Percentiles rank a stretch among this genome's conserved stretches.
Conservation (phyloP, 2,113 vertebrate species). For the Cyrtonyx montezumae region DNA sequence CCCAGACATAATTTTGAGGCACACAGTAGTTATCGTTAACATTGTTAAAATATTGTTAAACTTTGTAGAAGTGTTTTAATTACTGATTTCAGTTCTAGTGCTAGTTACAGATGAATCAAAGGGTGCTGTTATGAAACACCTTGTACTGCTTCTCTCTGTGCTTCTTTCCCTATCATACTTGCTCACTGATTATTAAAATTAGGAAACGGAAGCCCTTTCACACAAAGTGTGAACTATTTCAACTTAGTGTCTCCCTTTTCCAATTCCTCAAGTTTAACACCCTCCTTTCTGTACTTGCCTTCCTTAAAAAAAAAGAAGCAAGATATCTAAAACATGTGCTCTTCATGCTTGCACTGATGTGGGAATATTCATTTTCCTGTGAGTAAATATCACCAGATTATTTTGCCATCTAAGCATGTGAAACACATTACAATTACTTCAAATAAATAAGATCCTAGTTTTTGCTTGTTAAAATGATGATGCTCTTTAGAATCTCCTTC, state of each 20-base stretch:
- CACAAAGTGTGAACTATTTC: not conserved
- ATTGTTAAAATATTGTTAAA: not conserved
- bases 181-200: not conserved
- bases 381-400: not conserved
- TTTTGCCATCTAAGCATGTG: not conserved
- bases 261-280: not conserved
- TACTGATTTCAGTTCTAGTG: slow-evolving; percentile 29
- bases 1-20: not conserved
- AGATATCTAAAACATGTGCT: not conserved
- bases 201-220: not conserved
- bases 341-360: not conserved
- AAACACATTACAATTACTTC: not conserved
- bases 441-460: not conserved
- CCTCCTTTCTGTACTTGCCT: not conserved
- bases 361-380: not conserved
- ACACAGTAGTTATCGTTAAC: not conserved
- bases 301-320: not conserved
- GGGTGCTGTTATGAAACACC: slow-evolving; percentile 19
- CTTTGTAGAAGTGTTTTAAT: slow-evolving; percentile 22
- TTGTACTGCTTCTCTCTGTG: not conserved
- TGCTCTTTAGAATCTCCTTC: not conserved
- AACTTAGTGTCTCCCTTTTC: not conserved
- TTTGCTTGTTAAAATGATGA: not conserved
- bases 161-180: not conserved
- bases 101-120: slow-evolving; percentile 2